Base-by-base conservation (phyloP, 2,888 invertebrate genomes). In the Drosophila meridionalis region DNA sequence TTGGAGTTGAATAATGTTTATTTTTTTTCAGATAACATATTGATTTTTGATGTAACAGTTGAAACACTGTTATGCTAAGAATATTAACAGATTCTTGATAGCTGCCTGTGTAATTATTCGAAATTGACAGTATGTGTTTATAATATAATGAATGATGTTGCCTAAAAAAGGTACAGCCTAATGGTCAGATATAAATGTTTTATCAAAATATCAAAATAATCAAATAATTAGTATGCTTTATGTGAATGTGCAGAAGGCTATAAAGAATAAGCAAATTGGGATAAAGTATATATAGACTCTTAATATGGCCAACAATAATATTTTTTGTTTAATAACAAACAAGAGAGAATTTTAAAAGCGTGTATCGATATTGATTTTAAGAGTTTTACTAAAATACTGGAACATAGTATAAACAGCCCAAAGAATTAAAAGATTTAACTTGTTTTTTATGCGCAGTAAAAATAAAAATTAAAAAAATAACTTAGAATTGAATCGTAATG, bases 191-290 rank as follows among this genome's bases (percentile, higher is more conserved):
- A 8, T 40, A 11, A 66, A 47, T 58, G 28, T 55, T 9, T 26
- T 32, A 9, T 3, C 14, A 26, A 42, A 52, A 30, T 55, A 58
- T 3, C 14, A 26, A 42, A 52, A 30, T 55, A 58, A 63, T 67
- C 50, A 66, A 28, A 34, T 47, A 56, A 75, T 83, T 73, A 53
- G 53, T 73, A 83, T 85, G 71, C 77, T 30, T 4, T 5, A 2
- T 32, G 12, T 14, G 52, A 28, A 52, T 34, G 14, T 38, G 20
- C 2, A 50, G 28, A 38, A 20, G 32, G 9, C 28, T 42, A 34
- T 53, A 45, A 20, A 20, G 1, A 30, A 43, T 28, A 4, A 47
- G 38, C 36, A 28, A 66, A 47, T 30, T 45, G 6, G 38, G 38
- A 61, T 69, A 43, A 50, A 36, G 11, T 26, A 9, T 8, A 43